Base-by-base conservation (phyloP, 2,797 vertebrate species). In the Crossoptilon crossoptilon region DNA sequence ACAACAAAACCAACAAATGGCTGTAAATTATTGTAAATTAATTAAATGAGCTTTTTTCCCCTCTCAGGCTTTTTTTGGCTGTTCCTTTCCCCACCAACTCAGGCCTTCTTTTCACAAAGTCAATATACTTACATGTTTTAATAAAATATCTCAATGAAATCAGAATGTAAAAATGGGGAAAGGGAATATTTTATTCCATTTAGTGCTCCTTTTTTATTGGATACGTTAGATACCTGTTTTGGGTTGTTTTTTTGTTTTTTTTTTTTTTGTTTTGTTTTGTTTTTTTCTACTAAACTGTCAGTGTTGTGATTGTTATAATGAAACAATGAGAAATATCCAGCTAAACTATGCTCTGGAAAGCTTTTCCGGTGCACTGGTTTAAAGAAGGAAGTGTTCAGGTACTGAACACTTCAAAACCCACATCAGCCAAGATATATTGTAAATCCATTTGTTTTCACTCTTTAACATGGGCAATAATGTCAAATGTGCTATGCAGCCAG, bases 21-120 rank as follows among this genome's bases (percentile, higher is more conserved):
- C 98, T 99, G 99, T 99, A 99, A 98, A 99, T 99, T 98, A 98
- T 98, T 99, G 99, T 99, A 99, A 98, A 98, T 98, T 98, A 97
- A 99, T 99, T 98, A 98, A 98, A 98, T 98, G 97, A 98, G 98
- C 98, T 99, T 98, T 98, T 92, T 97, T 49, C 96, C 98, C 98
- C 96, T 98, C 97, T 97, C 98, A 98, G 98, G 98, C 98, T 99
- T 98, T 98, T 98, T 98, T 98, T 98, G 97, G 98, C 98, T 98
- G 92, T 98, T 98, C 98, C 98, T 98, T 98, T 98, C 97, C 98
- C 98, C 98, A 98, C 98, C 97, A 98, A 98, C 98, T 99, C 99
- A 99, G 99, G 99, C 98, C 98, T 98, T 98, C 98, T 98, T 98
- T 94, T 98, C 96, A 87, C 7, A 90, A 96, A 96, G 92, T 95